Evolutionary conservation across 2,888 invertebrate genomes (phyloP).

Genomic region (Chironomus riparius): DNA sequence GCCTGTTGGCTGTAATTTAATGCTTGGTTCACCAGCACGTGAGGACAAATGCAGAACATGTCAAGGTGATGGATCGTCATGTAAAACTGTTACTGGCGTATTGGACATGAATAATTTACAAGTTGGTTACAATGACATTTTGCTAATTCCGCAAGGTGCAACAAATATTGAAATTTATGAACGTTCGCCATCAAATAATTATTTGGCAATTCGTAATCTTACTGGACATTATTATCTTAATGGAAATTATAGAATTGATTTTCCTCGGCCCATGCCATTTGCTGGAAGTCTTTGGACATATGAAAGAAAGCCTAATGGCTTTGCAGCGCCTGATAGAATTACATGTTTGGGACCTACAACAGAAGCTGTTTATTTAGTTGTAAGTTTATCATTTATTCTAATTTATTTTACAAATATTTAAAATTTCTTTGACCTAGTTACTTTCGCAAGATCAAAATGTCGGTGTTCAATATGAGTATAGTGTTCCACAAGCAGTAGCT

Average conservation of each 20-base stretch:
- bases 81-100: conserved; percentile 65
- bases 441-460: conserved; percentile 75
- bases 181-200: conserved; percentile 74
- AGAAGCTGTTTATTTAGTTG: conserved; percentile 76
- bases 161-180: conserved; percentile 80
- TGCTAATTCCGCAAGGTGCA: conserved; percentile 87
- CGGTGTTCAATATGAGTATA: conserved; percentile 83
- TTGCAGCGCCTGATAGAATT: conserved; percentile 76
- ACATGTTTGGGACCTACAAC: conserved; percentile 78
- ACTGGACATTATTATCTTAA: conserved; percentile 82
- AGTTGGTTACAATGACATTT: conserved; percentile 83
- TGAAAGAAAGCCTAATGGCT: conserved; percentile 69
- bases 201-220: conserved; percentile 75
- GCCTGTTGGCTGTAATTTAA: conserved; percentile 91
- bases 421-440: conserved; percentile 47
- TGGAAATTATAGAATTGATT: conserved; percentile 90
- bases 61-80: conserved; percentile 83
- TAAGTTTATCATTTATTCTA: not conserved
- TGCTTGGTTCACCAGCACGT: conserved; percentile 75
- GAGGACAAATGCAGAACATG: conserved; percentile 90
- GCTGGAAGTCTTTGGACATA: conserved; percentile 84
- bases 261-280: conserved; percentile 68
- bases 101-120: conserved; percentile 64
- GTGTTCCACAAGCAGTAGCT: conserved; percentile 64
- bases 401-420: not conserved